Evolutionary conservation across 1,140 invertebrate genomes (phyloP), one percentile per base, ranked within the genome.

Genomic region (Subanguina moxae): DNA sequence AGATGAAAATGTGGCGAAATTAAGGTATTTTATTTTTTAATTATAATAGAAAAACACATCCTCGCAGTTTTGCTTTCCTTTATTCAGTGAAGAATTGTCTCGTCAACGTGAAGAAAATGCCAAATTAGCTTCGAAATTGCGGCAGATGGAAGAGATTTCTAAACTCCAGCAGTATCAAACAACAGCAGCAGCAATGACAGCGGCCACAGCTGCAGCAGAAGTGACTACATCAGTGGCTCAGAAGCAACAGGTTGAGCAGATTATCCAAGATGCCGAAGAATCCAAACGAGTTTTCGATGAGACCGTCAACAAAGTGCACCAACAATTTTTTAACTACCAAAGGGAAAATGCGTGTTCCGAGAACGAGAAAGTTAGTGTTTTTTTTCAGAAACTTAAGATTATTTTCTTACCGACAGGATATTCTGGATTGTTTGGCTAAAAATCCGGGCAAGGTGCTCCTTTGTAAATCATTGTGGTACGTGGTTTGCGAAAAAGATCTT

Each of bases 231-330:
- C 56, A 15, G 30, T 25, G 21, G 15, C 52, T 21, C 5, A 11
- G 9, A 62, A 62, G 62, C 48, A 57, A 42, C 38, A 65, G 11
- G 28, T 19, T 15, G 3, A 52, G 23, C n/a, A 52, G 23, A 21
- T 15, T 25, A 5, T 61, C 7, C 27, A 57, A 11, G 48, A 72
- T 32, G 63, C 57, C 58, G 61, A 72, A 32, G 70, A 66, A 19
- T 72, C 71, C 28, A 65, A 59, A 38, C 65, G 69, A 30, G 59
- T 73, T 17, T 72, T 72, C 32, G 70, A 72, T 1, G 70, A 72
- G n/a, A 72, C 70, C 9, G 70, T 65, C 23, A 32, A 74, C 45
- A 27, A 67, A 1, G 59, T 72, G 11, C 57, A 72, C 7, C 23
- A 72, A 57, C 11, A 48, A 19, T 72, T 72, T 19, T 59, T 72